Evolutionary conservation across 2,797 vertebrate genomes (phyloP).

Genomic region (Pipistrellus pipistrellus): DNA sequence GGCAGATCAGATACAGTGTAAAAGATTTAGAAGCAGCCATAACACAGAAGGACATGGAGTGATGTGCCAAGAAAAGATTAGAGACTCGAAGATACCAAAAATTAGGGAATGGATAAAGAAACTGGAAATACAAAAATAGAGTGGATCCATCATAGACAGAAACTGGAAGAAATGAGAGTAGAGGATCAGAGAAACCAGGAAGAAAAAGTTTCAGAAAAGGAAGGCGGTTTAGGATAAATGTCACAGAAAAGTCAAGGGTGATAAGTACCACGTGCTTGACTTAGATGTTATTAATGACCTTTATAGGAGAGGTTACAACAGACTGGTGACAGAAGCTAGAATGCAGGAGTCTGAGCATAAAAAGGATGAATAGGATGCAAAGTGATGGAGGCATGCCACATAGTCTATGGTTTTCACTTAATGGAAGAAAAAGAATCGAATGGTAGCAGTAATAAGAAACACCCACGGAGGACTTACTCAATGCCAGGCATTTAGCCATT

Average conservation of each 20-base stretch:
- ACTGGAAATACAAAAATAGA: neutral
- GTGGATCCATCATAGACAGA: neutral
- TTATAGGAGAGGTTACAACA: neutral
- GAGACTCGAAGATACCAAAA: neutral
- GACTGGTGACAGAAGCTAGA: neutral
- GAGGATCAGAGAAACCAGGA: neutral
- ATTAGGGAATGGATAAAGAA: neutral
- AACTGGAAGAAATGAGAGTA: neutral
- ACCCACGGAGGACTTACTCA: rapidly evolving
- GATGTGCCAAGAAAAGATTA: neutral
- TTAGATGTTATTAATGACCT: neutral
- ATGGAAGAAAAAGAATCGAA: neutral
- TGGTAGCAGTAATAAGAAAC: neutral
- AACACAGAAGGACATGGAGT: neutral
- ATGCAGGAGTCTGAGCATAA: neutral
- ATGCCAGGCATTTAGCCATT: neutral
- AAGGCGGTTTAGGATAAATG: neutral
- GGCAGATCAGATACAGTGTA: neutral
- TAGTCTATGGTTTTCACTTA: neutral
- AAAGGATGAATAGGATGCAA: neutral
- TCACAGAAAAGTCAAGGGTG: neutral
- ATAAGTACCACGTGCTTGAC: neutral
- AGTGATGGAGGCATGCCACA: neutral
- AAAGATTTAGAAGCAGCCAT: neutral
- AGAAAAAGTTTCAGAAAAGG: slow-evolving; percentile 13